Evolutionary conservation across 2,113 vertebrate genomes (phyloP).

Genomic region (Sinosuthora webbiana): DNA sequence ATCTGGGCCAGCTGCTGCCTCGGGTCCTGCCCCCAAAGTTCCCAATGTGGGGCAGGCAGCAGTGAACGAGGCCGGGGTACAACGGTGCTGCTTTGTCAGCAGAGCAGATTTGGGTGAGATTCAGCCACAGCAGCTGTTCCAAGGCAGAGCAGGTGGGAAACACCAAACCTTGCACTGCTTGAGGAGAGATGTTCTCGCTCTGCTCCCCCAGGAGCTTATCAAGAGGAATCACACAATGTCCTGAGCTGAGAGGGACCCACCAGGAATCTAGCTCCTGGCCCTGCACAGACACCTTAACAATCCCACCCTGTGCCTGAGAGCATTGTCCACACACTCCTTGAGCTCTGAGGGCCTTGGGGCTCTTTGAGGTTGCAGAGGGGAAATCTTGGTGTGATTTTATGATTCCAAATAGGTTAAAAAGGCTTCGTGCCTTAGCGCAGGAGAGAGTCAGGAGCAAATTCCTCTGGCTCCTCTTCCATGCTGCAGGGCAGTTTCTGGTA

Average conservation of each 20-base stretch:
- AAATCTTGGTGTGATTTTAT: background rate
- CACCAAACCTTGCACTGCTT: background rate
- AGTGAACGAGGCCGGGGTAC: background rate
- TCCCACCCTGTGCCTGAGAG: background rate
- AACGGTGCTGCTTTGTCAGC: background rate
- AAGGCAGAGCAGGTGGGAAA: background rate
- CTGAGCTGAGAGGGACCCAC: background rate
- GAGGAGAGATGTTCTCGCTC: background rate
- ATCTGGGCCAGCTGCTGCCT: background rate
- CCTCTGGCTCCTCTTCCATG: background rate
- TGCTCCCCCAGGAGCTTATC: background rate
- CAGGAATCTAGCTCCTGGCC: background rate
- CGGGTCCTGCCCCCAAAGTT: background rate
- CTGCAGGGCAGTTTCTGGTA: background rate
- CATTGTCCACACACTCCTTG: background rate
- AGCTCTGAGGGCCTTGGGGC: background rate
- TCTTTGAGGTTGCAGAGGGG: background rate
- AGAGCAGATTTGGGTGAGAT: background rate
- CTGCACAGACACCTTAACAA: background rate
- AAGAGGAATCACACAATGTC: background rate
- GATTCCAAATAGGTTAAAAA: background rate
- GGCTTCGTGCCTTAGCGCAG: background rate
- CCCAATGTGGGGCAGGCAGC: background rate
- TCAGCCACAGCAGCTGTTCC: background rate
- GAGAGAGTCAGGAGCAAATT: background rate